Base-by-base conservation (phyloP, 64 coral and sea anemone genomes). In the Porites lutea region DNA sequence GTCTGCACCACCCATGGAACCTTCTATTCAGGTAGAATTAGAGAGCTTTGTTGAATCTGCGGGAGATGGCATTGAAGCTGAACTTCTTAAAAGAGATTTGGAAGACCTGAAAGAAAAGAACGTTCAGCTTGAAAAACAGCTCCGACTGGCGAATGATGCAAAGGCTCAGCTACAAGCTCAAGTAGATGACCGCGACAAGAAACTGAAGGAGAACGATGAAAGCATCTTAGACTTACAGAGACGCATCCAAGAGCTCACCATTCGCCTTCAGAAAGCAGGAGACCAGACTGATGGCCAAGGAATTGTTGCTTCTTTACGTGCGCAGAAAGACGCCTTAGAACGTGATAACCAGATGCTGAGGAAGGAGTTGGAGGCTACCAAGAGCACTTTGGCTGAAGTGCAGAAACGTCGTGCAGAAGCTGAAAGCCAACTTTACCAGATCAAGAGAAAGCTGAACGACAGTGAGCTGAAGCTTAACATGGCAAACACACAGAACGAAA, bases 211-310 rank as follows among this genome's bases (percentile, higher is more conserved):
- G n/a, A 87, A 87, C 47, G 95, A 97, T 6, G 92, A 97, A 10
- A 89, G 67, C 20, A 97, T 97, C 11, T 79, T 91, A 18, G 88
- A 94, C 6, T 83, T 97, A 3, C 57, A 97, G 61, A 82, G 58
- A 19, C 63, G 70, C 22, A 90, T 97, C 71, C 82, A 94, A 59
- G 95, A 97, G 82, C 45, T 81, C 48, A 94, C 90, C 72, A 94
- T 92, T 22, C 89, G 87, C 55, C 48, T 94, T 77, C 53, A 88
- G 54, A 90, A 94, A 23, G 66, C 76, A 47, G 91, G 95, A 23
- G 95, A 97, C 61, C 92, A 94, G 64, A 97, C 95, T 43, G 95
- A 97, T 75, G 92, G 88, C 54, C 92, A 92, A 43, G 95, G 95
- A 22, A 87, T 97, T 49, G 93, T 97, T 13, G 88, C 88, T 7